Base-by-base conservation (phyloP, 2,888 invertebrate genomes). In the Agrypnus murinus region DNA sequence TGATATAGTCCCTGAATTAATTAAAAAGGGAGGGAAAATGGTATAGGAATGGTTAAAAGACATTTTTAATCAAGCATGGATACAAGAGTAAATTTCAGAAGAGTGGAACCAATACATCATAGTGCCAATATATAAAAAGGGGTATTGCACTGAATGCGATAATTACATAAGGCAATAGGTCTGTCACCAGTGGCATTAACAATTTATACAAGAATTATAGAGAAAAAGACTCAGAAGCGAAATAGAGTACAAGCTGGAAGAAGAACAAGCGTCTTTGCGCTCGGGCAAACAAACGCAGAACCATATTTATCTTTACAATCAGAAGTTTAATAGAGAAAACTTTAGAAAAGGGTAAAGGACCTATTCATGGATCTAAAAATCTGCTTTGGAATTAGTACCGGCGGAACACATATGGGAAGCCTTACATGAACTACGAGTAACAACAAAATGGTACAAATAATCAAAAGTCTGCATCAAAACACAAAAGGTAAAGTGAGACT, bases 1-100 rank as follows among this genome's bases (percentile, higher is more conserved):
- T n/a, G 12, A 12, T 14, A 2, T 55, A 34, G 10, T 6, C 7
- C 12, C 55, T 5, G 55, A 34, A 55, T 12, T 34, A 12, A 8
- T 55, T 34, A 55, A 55, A 12, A 55, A 55, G 14, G 12, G 10
- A 9, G 48, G 48, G 2, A 17, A 48, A 48, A n/a, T n/a, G n/a
- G n/a, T n/a, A n/a, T n/a, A n/a, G n/a, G n/a, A n/a, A n/a, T n/a
- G n/a, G n/a, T n/a, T n/a, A n/a, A n/a, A n/a, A n/a, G n/a, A n/a
- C n/a, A n/a, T n/a, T n/a, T n/a, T n/a, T n/a, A n/a, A n/a, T n/a
- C n/a, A n/a, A n/a, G n/a, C n/a, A n/a, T n/a, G n/a, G n/a, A n/a
- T n/a, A n/a, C n/a, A n/a, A n/a, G n/a, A n/a, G n/a, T n/a, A n/a
- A n/a, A 12, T 12, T 6, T 2, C 43, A 14, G 43, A 14, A 43